Conservation (phyloP, 2,888 invertebrate species). For the Gymnosoma rotundatum region DNA sequence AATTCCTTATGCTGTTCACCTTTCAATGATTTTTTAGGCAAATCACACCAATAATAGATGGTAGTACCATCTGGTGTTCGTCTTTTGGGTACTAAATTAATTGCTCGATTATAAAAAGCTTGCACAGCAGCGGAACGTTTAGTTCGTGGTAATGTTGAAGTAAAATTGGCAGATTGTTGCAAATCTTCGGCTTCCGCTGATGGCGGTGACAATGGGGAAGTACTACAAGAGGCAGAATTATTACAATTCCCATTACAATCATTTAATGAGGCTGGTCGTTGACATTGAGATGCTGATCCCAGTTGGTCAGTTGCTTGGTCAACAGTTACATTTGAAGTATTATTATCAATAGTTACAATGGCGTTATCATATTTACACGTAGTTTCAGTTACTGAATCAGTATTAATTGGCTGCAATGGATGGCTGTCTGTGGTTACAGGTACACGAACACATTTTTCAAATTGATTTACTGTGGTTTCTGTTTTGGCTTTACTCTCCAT, state of each 20-base stretch:
- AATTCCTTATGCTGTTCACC: constrained; percentile 79
- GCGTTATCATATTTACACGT: constrained; percentile 71
- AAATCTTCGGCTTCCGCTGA: constrained; percentile 58
- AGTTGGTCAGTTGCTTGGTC: background rate
- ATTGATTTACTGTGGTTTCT: constrained; percentile 67
- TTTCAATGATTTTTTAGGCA: constrained; percentile 84
- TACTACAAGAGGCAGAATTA: constrained; percentile 71
- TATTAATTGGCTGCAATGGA: constrained; percentile 76
- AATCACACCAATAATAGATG: constrained; percentile 94
- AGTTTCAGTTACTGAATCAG: constrained; percentile 43
- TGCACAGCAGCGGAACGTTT: constrained; percentile 76
- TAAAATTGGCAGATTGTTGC: constrained; percentile 67
- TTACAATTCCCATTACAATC: constrained; percentile 78
- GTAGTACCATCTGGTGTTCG: constrained; percentile 92
- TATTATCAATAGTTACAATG: constrained; percentile 56
- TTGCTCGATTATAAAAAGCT: constrained; percentile 78
- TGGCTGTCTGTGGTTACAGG: constrained; percentile 79
- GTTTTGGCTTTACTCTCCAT: constrained; percentile 38
- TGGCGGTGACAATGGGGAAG: constrained; percentile 64
- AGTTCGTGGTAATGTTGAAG: constrained; percentile 77
- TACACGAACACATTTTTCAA: constrained; percentile 78
- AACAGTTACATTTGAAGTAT: constrained; percentile 68
- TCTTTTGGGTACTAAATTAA: constrained; percentile 87
- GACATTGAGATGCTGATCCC: constrained; percentile 56
- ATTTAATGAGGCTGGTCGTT: constrained; percentile 70